phyloP scores from a whole-genome alignment of 2,797 vertebrate genomes.

The Falco novaeseelandiae region DNA sequence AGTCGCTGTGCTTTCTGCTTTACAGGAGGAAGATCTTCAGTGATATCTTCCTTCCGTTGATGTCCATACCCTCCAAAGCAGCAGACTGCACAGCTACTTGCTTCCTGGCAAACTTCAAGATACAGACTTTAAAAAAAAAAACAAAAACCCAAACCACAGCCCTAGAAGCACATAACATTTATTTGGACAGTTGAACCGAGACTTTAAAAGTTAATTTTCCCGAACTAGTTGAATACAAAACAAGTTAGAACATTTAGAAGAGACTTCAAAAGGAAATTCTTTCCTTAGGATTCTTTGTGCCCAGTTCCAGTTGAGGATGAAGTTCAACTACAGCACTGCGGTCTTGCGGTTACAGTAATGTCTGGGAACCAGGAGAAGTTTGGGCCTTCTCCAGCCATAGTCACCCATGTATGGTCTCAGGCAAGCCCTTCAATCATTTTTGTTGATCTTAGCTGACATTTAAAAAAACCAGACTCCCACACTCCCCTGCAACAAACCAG shows the following conservation, averaged over 20 bases:
- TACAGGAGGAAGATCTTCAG: neutral
- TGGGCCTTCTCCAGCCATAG: neutral
- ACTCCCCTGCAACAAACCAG: neutral
- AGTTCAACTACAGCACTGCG: neutral
- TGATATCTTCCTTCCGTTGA: neutral
- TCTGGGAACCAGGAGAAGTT: neutral
- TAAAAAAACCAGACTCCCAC: neutral
- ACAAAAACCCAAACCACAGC: neutral
- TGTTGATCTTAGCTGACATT: neutral
- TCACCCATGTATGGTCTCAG: neutral
- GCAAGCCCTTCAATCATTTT: neutral
- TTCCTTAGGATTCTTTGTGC: neutral
- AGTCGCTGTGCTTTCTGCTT: neutral
- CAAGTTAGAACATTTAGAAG: slow-evolving; percentile 29
- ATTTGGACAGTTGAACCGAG: neutral
- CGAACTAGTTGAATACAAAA: neutral
- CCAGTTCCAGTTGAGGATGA: neutral
- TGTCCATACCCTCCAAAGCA: neutral
- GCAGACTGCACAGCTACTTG: neutral
- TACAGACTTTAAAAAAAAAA: neutral
- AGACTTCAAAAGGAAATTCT: slow-evolving; percentile 37
- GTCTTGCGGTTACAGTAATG: neutral
- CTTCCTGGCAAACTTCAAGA: neutral
- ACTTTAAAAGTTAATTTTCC: neutral
- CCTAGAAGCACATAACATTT: neutral